These are phyloP conservation scores for Dromius quadrimaculatus DNA, from an alignment of 2,888 invertebrate genomes.

Conservation along the genomic window DNA sequence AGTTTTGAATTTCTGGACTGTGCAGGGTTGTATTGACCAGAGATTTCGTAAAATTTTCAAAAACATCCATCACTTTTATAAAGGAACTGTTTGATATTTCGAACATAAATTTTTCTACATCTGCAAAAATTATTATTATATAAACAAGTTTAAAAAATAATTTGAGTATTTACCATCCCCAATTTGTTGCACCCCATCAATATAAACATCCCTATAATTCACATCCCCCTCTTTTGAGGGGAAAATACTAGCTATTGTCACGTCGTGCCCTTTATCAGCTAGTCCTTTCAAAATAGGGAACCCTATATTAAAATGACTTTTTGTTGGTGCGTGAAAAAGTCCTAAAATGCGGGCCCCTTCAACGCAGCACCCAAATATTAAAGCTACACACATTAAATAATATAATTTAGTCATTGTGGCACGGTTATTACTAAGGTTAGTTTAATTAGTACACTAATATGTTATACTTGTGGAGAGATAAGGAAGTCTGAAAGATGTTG, in stretches of 20 bases:
- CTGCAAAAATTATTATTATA: neutral
- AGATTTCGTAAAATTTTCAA: neutral
- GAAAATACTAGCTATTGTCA: slow-evolving; percentile 64
- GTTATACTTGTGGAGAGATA: too few relatives aligned
- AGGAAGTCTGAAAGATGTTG: too few relatives aligned
- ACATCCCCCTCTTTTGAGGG: neutral
- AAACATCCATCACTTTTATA: neutral
- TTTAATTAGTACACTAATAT: too few relatives aligned
- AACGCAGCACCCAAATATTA: too few relatives aligned
- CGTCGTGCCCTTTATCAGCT: slow-evolving; percentile 68
- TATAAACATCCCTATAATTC: slow-evolving; percentile 16
- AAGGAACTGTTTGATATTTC: too few relatives aligned
- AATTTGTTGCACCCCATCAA: slow-evolving; percentile 2
- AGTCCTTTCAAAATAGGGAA: slow-evolving; percentile 66
- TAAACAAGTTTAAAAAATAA: neutral
- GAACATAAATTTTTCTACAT: neutral
- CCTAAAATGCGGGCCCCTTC: slow-evolving; percentile 49
- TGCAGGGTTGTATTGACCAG: slow-evolving; percentile 5
- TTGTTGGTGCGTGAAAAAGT: slow-evolving; percentile 14
- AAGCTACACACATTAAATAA: too few relatives aligned
- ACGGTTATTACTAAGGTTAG: too few relatives aligned
- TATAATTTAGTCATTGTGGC: too few relatives aligned
- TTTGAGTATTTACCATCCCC: slow-evolving; percentile 5
- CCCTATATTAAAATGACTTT: slow-evolving; percentile 37
- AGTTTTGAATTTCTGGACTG: slow-evolving; percentile 15